Conservation (phyloP, 2,113 vertebrate genomes). For the human (Homo sapiens) region DNA sequence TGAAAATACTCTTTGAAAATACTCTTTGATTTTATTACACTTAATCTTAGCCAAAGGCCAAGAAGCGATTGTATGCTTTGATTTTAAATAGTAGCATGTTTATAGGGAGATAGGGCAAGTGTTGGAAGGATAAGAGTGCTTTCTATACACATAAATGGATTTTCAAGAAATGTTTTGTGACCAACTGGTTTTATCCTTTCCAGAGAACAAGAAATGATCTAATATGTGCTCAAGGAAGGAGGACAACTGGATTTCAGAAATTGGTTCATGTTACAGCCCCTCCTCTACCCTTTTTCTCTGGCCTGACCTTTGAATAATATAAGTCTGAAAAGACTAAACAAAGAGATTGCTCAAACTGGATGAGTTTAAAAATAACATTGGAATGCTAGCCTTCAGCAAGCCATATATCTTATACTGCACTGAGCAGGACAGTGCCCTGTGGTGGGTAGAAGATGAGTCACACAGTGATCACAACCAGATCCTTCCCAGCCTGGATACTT, state of each 20-base stretch:
- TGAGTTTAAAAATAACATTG: slow-evolving; percentile 56
- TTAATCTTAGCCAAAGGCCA: too few species aligned
- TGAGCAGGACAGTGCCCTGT: neutral
- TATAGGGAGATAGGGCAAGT: neutral
- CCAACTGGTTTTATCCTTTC: neutral
- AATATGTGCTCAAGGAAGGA: neutral
- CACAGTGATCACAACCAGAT: neutral
- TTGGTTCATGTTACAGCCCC: neutral
- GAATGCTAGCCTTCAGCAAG: neutral
- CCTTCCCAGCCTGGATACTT: neutral
- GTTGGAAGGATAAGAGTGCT: neutral
- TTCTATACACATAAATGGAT: neutral
- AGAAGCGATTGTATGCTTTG: neutral
- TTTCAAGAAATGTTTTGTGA: slow-evolving; percentile 14
- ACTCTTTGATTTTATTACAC: too few species aligned
- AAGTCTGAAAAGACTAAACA: slow-evolving; percentile 47
- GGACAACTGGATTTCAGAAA: slow-evolving; percentile 32
- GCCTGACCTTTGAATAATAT: neutral
- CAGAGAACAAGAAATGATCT: neutral
- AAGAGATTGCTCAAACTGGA: slow-evolving; percentile 20
- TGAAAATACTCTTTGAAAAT: neutral
- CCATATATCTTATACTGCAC: neutral
- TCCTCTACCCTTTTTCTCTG: neutral
- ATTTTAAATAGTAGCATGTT: neutral
- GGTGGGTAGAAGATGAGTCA: neutral